A percentile compares a stretch with the other conserved stretches of the same genome.
Conservation (phyloP, 2,888 invertebrate genomes). For the Tubulanus polymorphus region DNA sequence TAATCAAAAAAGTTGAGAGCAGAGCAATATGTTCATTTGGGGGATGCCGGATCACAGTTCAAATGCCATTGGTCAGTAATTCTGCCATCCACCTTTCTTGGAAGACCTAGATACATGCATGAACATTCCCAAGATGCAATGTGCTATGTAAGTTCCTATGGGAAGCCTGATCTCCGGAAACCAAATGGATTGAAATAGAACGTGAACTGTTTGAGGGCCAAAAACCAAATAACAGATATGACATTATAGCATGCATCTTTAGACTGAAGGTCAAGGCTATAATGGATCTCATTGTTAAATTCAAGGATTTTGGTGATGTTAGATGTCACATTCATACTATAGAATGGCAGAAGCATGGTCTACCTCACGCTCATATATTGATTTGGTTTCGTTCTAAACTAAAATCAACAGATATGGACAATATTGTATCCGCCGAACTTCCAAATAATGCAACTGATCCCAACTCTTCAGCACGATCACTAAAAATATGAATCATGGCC, state of each 20-base stretch:
- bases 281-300: constrained; percentile 9
- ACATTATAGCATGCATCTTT: constrained; percentile 17
- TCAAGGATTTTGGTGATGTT: constrained; percentile 26
- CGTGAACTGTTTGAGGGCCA: constrained; percentile 12
- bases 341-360: constrained; percentile 44
- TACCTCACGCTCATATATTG: constrained; percentile 35
- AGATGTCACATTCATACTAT: constrained; percentile 25
- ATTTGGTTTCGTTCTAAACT: constrained; percentile 18
- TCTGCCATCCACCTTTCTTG: constrained; percentile 35
- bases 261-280: constrained; percentile 13
- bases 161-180: constrained; percentile 51
- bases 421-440: constrained; percentile 23
- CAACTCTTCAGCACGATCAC: constrained; percentile 19
- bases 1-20: constrained; percentile 16
- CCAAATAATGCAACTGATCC: constrained; percentile 23
- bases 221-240: constrained; percentile 11
- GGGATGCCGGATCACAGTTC: constrained; percentile 21
- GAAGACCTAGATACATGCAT: constrained; percentile 44
- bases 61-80: constrained; percentile 22
- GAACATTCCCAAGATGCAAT: constrained; percentile 54
- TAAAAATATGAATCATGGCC: constrained; percentile 28
- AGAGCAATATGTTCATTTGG: constrained; percentile 29
- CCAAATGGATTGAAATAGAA: constrained; percentile 16
- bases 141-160: constrained; percentile 51
- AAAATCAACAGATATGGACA: constrained; percentile 25